These are phyloP conservation scores for Nasonia vitripennis DNA, from an alignment of 1,140 invertebrate genomes.

Conservation along the genomic window DNA sequence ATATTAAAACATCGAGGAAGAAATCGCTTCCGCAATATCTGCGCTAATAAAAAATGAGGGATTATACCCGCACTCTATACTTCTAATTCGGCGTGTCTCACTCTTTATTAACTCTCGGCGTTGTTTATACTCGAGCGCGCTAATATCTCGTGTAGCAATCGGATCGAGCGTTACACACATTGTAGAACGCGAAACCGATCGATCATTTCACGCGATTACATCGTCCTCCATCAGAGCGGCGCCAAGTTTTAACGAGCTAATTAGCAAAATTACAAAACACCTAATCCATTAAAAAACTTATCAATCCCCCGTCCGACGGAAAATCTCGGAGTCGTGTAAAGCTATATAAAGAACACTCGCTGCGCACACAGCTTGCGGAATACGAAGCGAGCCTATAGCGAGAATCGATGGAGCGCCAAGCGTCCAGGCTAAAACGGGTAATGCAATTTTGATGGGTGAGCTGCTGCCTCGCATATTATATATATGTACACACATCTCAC, in stretches of 20 bases:
- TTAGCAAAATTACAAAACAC: constrained; percentile 8
- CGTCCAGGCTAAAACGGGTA: neutral
- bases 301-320: neutral
- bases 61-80: neutral
- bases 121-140: neutral
- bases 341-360: too few species aligned
- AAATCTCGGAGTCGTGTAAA: neutral
- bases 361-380: neutral
- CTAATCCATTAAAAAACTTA: constrained; percentile 28
- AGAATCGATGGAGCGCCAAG: constrained; percentile 13
- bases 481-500: neutral
- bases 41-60: neutral
- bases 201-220: neutral
- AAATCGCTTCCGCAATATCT: neutral
- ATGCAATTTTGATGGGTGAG: constrained; percentile 23
- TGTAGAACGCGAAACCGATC: neutral
- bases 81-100: neutral
- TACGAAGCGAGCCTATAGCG: neutral
- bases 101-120: neutral
- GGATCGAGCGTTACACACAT: too few species aligned
- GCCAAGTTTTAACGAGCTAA: constrained; percentile 16
- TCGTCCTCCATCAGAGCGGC: neutral
- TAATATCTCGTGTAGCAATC: neutral
- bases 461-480: neutral
- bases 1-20: neutral